Conservation (phyloP, 1,140 invertebrate genomes). For the Nephila pilipes region DNA sequence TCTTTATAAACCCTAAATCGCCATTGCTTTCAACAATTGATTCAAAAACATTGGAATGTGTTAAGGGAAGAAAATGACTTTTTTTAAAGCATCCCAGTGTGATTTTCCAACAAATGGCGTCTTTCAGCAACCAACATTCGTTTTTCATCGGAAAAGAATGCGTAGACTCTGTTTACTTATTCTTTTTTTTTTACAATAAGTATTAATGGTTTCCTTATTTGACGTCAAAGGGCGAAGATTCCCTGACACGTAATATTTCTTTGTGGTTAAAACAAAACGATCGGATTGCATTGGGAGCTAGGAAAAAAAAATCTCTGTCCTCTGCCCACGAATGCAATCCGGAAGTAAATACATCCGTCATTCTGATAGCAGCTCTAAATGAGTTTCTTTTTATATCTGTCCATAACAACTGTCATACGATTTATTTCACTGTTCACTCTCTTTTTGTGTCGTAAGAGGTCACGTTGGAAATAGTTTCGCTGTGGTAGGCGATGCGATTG, state of each 20-base stretch:
- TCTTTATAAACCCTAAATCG: too few relatives aligned
- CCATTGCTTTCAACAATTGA: not conserved
- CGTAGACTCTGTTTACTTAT: not conserved
- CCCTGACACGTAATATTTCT: not conserved
- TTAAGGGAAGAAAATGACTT: not conserved
- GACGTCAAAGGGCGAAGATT: not conserved
- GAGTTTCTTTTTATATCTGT: not conserved
- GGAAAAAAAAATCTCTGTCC: not conserved
- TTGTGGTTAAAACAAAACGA: conserved; percentile 8
- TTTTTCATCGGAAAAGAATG: conserved; percentile 12
- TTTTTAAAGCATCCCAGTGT: not conserved
- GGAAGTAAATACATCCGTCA: conserved; percentile 17
- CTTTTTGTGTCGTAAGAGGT: not conserved
- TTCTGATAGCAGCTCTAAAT: not conserved
- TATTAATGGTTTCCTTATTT: not conserved
- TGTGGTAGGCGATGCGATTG: too few relatives aligned
- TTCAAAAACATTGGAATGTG: not conserved
- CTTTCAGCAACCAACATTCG: conserved; percentile 9
- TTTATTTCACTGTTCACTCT: not conserved
- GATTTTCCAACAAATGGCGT: not conserved
- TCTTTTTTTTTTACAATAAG: not conserved
- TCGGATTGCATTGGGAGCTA: not conserved
- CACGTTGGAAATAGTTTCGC: not conserved
- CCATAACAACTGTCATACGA: not conserved
- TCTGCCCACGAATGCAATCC: not conserved